phyloP scores from a whole-genome alignment of 2,797 vertebrate species.

The Mus minutoides region DNA sequence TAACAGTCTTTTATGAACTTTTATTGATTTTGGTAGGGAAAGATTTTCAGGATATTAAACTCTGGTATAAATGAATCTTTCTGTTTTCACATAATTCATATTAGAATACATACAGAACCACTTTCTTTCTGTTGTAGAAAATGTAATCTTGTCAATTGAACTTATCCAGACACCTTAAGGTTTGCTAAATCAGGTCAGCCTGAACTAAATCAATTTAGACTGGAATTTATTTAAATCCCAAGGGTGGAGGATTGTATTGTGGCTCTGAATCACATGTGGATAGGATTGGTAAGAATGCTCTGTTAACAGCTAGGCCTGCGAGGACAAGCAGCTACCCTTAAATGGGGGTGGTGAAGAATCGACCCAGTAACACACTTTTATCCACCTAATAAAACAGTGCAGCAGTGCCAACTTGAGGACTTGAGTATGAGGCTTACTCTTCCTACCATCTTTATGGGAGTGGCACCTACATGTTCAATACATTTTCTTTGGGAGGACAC shows the following conservation, averaged over 20 bases:
- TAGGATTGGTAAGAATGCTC: constrained; percentile 2
- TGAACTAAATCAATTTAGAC: constrained; percentile 54
- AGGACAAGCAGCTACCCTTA: constrained; percentile 5
- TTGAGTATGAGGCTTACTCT: constrained; percentile 12
- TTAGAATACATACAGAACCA: constrained; percentile 7
- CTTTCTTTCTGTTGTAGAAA: constrained; percentile 42
- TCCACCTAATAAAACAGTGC: constrained; percentile 28
- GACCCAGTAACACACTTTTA: neutral
- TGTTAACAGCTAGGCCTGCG: neutral
- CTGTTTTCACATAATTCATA: constrained; percentile 42
- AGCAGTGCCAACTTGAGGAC: neutral
- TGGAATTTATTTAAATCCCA: constrained; percentile 14
- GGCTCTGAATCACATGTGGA: neutral
- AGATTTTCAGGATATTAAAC: constrained; percentile 48
- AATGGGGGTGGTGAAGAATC: constrained; percentile 21
- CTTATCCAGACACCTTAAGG: constrained; percentile 35
- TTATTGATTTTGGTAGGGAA: constrained; percentile 20
- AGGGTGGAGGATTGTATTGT: neutral
- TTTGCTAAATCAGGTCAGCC: constrained; percentile 42
- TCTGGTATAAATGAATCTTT: constrained; percentile 40
- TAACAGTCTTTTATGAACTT: constrained; percentile 41
- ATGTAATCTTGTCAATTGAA: constrained; percentile 27
- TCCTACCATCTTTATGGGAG: neutral
- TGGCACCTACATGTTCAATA: neutral
- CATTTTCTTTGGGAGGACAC: constrained; percentile 4